phyloP scores from a whole-genome alignment of 2,888 invertebrate species.

The Hydraecia micacea region DNA sequence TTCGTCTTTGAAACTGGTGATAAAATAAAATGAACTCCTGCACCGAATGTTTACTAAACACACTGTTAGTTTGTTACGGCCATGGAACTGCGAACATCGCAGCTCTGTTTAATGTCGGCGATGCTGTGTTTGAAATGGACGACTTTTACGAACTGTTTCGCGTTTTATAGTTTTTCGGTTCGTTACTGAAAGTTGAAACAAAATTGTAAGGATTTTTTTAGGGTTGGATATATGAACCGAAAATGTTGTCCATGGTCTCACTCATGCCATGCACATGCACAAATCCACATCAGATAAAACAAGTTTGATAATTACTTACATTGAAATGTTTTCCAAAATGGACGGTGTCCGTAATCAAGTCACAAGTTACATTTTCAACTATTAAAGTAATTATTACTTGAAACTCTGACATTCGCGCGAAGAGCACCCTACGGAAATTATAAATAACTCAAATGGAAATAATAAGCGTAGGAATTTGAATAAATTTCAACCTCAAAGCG shows the following conservation, averaged over 20 bases:
- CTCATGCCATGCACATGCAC: background rate
- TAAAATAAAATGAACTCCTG: constrained; percentile 55
- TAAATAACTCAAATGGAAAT: constrained; percentile 27
- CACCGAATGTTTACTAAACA: constrained; percentile 58
- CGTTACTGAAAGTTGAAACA: background rate
- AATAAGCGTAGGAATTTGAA: constrained; percentile 36
- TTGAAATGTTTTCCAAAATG: background rate
- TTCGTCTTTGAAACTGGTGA: constrained; percentile 48
- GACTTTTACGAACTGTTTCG: constrained; percentile 20
- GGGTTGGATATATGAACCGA: background rate
- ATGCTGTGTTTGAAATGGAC: constrained; percentile 18
- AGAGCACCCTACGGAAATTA: background rate
- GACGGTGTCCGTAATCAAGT: background rate
- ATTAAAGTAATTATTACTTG: background rate
- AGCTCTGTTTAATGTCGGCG: constrained; percentile 36
- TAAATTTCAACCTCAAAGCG: constrained; percentile 41
- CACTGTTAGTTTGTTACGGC: constrained; percentile 38
- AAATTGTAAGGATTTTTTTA: background rate
- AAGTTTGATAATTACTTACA: background rate
- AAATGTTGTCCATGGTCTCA: background rate
- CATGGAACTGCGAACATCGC: constrained; percentile 16
- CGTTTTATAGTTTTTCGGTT: constrained; percentile 19
- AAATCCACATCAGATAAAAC: constrained; percentile 3
- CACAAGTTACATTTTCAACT: background rate
- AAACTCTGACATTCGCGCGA: constrained; percentile 12